These are phyloP conservation scores for Bellardia pandia DNA, from an alignment of 2,888 invertebrate species.

Conservation along the genomic window DNA sequence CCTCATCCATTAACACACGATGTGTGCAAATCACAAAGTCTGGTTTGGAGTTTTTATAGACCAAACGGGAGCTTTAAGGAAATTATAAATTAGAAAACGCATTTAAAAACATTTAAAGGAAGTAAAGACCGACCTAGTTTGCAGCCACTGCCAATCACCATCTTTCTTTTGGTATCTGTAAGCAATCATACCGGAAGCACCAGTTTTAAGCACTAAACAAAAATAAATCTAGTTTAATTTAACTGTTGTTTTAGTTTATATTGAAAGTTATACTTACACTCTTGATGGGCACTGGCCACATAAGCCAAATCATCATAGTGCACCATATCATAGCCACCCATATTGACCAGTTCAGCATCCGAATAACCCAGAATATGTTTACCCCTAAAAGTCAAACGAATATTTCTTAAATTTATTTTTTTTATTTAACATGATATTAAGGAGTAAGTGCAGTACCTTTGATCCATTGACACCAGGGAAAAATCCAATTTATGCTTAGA, in stretches of 20 bases:
- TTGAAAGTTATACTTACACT: conserved; percentile 89
- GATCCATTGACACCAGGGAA: conserved; percentile 98
- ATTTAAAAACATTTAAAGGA: neutral
- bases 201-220: conserved; percentile 96
- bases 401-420: neutral
- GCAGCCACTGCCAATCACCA: conserved; percentile 98
- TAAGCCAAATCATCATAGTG: conserved; percentile 99
- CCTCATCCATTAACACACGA: conserved; percentile 99
- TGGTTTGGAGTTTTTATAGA: conserved; percentile 99
- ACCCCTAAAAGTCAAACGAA: conserved; percentile 86
- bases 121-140: conserved; percentile 87
- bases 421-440: neutral
- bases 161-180: conserved; percentile 98
- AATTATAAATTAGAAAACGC: neutral
- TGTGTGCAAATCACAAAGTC: conserved; percentile 99
- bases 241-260: neutral
- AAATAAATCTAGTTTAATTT: neutral
- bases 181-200: conserved; percentile 99
- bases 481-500: conserved; percentile 99
- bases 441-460: conserved; percentile 86
- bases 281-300: conserved; percentile 99
- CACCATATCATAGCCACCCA: conserved; percentile 98
- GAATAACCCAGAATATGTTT: conserved; percentile 97
- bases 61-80: conserved; percentile 91
- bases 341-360: conserved; percentile 94